Conservation (phyloP, 1,140 invertebrate genomes). For the Diachasmimorpha longicaudata region DNA sequence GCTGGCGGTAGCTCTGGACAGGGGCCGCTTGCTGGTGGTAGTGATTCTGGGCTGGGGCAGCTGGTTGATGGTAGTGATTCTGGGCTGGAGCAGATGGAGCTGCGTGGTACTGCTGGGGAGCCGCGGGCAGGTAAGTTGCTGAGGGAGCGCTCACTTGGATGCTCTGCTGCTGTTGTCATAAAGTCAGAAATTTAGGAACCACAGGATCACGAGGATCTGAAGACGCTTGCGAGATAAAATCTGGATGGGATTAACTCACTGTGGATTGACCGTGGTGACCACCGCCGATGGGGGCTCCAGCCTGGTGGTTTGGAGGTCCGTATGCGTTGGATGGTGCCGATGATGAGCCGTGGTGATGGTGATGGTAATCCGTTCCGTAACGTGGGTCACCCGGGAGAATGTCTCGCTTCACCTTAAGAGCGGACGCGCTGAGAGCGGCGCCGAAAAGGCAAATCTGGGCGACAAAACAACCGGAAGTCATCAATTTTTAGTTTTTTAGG, state of each 20-base stretch:
- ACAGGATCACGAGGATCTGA: too few relatives aligned
- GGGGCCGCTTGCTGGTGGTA: not conserved
- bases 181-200: too few relatives aligned
- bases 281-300: slow-evolving; percentile 16
- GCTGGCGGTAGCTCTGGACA: not conserved
- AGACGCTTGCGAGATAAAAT: not conserved
- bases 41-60: not conserved
- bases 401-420: slow-evolving; percentile 36
- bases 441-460: slow-evolving; percentile 37
- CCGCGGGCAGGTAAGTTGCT: not conserved
- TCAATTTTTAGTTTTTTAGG: too few relatives aligned
- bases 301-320: slow-evolving; percentile 30
- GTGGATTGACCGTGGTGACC: not conserved
- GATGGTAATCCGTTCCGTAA: slow-evolving; percentile 42
- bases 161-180: not conserved
- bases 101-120: slow-evolving; percentile 7
- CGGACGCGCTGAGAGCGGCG: slow-evolving; percentile 26
- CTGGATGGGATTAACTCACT: not conserved
- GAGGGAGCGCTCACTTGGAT: not conserved
- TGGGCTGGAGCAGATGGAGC: not conserved
- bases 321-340: slow-evolving; percentile 21
- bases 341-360: slow-evolving; percentile 30
- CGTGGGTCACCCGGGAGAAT: slow-evolving; percentile 54
- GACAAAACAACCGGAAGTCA: not conserved
- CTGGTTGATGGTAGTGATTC: not conserved